A percentile compares a stretch with the other conserved stretches of the same genome.
phyloP scores from a whole-genome alignment of 1,140 invertebrate genomes.

The Drosophila sturtevanti region DNA sequence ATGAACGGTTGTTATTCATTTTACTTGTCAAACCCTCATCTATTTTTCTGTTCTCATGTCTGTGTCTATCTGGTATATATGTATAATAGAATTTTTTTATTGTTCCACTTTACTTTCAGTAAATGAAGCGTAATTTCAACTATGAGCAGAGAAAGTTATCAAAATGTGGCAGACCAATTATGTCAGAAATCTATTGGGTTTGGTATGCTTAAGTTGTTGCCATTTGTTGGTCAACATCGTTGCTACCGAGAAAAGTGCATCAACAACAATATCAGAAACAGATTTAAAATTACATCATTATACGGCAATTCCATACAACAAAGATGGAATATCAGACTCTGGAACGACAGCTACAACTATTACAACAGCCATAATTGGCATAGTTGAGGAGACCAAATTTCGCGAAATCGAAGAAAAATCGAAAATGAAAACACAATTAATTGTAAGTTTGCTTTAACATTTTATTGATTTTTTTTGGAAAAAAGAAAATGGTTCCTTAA shows the following conservation, averaged over 20 bases:
- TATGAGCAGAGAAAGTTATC: conserved; percentile 25
- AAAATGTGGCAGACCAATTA: conserved; percentile 26
- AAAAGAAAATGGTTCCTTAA: too few species aligned
- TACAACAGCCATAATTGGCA: neutral
- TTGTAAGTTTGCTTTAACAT: too few species aligned
- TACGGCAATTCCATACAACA: neutral
- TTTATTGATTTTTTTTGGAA: too few species aligned
- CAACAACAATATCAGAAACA: neutral
- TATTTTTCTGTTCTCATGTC: too few species aligned
- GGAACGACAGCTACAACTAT: neutral
- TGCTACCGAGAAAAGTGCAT: neutral
- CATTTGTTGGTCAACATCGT: neutral
- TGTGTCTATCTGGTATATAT: too few species aligned
- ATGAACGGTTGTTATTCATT: too few species aligned
- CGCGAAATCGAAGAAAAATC: neutral
- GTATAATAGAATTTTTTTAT: neutral
- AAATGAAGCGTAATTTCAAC: neutral
- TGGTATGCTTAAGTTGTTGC: conserved; percentile 8
- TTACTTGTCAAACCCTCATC: too few species aligned
- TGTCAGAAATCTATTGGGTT: conserved; percentile 6
- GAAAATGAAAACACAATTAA: neutral
- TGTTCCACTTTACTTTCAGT: conserved; percentile 9
- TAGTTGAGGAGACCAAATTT: neutral
- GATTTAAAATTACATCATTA: neutral
- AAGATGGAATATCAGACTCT: neutral